Percentiles rank a stretch among this genome's conserved stretches.
Evolutionary conservation across 2,888 invertebrate species (phyloP).

Genomic region (Rhamphomyia laevipes): DNA sequence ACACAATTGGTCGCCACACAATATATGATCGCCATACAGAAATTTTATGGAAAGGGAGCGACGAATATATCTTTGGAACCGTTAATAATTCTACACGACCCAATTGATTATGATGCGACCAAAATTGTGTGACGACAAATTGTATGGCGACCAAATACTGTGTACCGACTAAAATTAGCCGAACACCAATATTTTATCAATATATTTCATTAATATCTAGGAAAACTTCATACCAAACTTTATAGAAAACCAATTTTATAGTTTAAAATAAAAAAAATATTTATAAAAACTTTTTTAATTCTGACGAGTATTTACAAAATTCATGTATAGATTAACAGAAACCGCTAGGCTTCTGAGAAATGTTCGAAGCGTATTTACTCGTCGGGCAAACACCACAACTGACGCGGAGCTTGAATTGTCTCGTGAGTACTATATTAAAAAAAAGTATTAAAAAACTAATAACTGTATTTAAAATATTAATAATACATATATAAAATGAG

Average conservation of each 20-base stretch:
- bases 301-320: background rate
- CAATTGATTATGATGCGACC: no score
- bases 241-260: background rate
- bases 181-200: no score
- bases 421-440: slow-evolving; percentile 58
- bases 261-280: background rate
- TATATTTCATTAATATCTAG: no score
- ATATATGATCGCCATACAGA: no score
- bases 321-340: slow-evolving; percentile 78
- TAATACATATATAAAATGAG: no score
- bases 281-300: background rate
- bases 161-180: no score
- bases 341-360: slow-evolving; percentile 91
- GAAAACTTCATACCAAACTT: background rate
- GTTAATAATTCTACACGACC: no score
- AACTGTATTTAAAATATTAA: background rate
- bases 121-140: no score
- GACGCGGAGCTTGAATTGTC: slow-evolving; percentile 82
- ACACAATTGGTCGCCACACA: no score
- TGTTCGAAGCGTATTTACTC: slow-evolving; percentile 83
- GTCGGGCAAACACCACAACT: slow-evolving; percentile 65
- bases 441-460: slow-evolving; percentile 1
- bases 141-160: no score
- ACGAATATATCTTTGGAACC: no score
- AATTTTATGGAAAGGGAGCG: no score